Conservation (phyloP, 2,888 invertebrate genomes). For the Yponomeuta malinellus region DNA sequence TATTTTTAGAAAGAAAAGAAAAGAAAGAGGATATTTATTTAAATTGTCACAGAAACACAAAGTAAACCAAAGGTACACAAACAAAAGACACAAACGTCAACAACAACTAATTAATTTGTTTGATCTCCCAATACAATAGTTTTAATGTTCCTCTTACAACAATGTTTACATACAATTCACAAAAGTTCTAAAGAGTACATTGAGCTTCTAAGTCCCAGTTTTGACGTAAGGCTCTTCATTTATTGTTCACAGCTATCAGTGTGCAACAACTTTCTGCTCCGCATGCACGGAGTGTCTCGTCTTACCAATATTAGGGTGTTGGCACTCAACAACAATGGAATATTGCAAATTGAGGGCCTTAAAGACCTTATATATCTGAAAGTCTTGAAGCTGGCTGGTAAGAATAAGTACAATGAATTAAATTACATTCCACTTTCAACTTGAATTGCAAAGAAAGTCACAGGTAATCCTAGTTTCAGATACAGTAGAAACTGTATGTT, state of each 20-base stretch:
- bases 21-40: too few species aligned
- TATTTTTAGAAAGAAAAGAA: too few species aligned
- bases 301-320: conserved; percentile 86
- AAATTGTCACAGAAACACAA: too few species aligned
- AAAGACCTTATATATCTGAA: conserved; percentile 88
- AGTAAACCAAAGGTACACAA: too few species aligned
- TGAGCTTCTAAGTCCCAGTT: neutral
- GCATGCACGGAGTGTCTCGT: conserved; percentile 91
- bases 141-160: too few species aligned
- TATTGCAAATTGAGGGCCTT: conserved; percentile 91
- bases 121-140: too few species aligned
- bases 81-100: too few species aligned
- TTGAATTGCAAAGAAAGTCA: neutral
- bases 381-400: conserved; percentile 83
- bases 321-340: conserved; percentile 91
- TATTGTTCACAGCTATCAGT: conserved; percentile 82
- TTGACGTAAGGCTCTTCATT: neutral
- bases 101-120: too few species aligned
- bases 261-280: conserved; percentile 87
- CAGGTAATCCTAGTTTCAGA: too few species aligned
- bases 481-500: too few species aligned
- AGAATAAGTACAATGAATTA: conserved; percentile 22
- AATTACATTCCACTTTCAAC: neutral
- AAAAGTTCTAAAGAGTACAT: too few species aligned
- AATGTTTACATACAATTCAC: too few species aligned